A percentile compares a stretch with the other conserved stretches of the same genome.
phyloP scores from a whole-genome alignment of 2,888 invertebrate species.

The Danaus chrysippus region DNA sequence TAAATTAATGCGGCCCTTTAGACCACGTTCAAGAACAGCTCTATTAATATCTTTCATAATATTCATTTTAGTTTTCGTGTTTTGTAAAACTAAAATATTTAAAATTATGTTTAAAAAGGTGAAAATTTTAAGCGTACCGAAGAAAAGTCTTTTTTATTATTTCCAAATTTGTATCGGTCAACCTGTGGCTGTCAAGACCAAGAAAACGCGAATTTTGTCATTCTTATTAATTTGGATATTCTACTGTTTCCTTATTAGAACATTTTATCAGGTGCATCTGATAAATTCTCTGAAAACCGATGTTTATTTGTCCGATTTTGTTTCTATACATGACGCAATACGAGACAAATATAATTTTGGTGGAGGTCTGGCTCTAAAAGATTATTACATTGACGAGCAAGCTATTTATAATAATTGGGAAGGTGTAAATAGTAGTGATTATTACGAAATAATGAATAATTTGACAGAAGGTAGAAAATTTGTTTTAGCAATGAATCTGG shows the following conservation, averaged over 20 bases:
- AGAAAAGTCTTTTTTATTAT: constrained; percentile 36
- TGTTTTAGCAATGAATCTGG: constrained; percentile 53
- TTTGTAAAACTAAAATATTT: constrained; percentile 43
- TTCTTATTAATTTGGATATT: constrained; percentile 56
- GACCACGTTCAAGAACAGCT: constrained; percentile 42
- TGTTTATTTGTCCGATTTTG: constrained; percentile 46
- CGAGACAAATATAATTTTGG: constrained; percentile 52
- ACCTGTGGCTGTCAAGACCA: constrained; percentile 37
- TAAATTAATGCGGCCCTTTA: constrained; percentile 58
- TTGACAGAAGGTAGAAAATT: constrained; percentile 51
- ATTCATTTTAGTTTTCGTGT: constrained; percentile 42
- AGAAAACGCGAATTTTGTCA: not conserved
- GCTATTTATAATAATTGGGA: constrained; percentile 51
- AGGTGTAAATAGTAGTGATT: constrained; percentile 41
- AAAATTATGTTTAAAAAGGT: constrained; percentile 30
- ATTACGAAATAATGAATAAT: constrained; percentile 41
- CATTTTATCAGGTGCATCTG: constrained; percentile 59
- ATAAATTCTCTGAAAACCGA: constrained; percentile 57
- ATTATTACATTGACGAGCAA: constrained; percentile 54
- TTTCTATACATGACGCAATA: constrained; percentile 53
- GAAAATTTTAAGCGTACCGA: constrained; percentile 27
- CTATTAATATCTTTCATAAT: constrained; percentile 46
- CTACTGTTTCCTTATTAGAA: constrained; percentile 61
- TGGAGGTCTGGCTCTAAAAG: constrained; percentile 52
- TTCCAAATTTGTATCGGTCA: constrained; percentile 56